phyloP scores from a whole-genome alignment of 2,888 invertebrate genomes.

The Ichneumoninae sp. region DNA sequence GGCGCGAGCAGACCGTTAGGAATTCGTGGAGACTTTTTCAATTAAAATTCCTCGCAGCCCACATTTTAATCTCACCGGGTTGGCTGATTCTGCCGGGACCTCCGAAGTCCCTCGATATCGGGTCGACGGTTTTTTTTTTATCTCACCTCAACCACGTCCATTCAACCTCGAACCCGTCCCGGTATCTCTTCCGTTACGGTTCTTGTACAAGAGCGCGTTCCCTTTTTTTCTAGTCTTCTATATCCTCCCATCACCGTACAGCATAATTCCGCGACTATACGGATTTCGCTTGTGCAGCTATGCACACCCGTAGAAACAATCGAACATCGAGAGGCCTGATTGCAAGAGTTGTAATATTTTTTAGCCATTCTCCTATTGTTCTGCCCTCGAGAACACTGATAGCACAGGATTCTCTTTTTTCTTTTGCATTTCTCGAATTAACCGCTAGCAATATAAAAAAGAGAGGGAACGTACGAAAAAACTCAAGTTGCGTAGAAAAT shows the following conservation, averaged over 20 bases:
- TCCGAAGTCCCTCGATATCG: conserved; percentile 60
- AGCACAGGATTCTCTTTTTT: conserved; percentile 26
- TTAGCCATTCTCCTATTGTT: conserved; percentile 42
- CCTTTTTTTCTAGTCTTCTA: conserved; percentile 32
- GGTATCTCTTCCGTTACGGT: conserved; percentile 35
- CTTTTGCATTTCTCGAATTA: conserved; percentile 20
- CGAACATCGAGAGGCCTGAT: conserved; percentile 55
- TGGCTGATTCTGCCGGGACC: conserved; percentile 55
- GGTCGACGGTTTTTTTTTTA: conserved; percentile 54
- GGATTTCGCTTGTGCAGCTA: conserved; percentile 30
- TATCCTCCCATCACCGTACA: conserved; percentile 18
- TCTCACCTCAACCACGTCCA: conserved; percentile 59
- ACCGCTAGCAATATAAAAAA: conserved; percentile 32
- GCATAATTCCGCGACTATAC: conserved; percentile 50
- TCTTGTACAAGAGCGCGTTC: conserved; percentile 24
- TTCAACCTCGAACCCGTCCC: conserved; percentile 48
- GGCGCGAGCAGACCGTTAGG: conserved; percentile 61
- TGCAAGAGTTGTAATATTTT: conserved; percentile 44
- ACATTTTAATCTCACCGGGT: conserved; percentile 68
- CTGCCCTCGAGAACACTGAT: conserved; percentile 35
- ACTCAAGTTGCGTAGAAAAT: conserved; percentile 32
- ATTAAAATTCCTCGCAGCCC: conserved; percentile 66
- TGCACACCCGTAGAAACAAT: conserved; percentile 57
- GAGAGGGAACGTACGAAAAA: conserved; percentile 9
- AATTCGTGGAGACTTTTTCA: conserved; percentile 68